phyloP scores from a whole-genome alignment of 2,113 vertebrate species.

The Puntigrus tetrazona region DNA sequence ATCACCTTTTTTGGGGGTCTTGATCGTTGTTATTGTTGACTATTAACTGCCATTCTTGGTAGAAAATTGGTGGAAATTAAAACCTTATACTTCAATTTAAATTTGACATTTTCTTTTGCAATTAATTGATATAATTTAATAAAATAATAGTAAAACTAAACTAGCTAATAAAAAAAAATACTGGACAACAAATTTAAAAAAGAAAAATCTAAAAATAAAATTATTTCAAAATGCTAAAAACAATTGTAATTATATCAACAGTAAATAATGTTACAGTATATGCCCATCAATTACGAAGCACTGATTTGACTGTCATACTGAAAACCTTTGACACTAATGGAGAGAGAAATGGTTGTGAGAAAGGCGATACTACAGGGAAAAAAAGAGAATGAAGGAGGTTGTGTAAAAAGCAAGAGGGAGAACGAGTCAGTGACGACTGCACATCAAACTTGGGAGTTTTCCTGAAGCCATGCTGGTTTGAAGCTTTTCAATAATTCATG shows the following conservation, averaged over 20 bases:
- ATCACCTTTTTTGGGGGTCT: too few relatives aligned
- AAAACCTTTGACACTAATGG: background rate
- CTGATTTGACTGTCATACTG: background rate
- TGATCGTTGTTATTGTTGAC: too few relatives aligned
- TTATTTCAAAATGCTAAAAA: background rate
- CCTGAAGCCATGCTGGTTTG: slow-evolving; percentile 8
- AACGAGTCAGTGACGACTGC: background rate
- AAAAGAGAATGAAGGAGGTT: background rate
- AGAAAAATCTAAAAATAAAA: background rate
- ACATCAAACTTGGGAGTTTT: slow-evolving; percentile 14
- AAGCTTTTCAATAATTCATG: slow-evolving; percentile 47
- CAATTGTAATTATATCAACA: background rate
- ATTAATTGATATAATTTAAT: background rate
- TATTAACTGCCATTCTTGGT: background rate
- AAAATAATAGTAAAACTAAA: background rate
- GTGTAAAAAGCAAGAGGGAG: background rate
- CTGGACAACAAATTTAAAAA: too few relatives aligned
- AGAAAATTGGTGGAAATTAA: too few relatives aligned
- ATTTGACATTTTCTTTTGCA: background rate
- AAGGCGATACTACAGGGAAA: background rate
- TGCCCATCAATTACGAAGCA: background rate
- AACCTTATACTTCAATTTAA: background rate
- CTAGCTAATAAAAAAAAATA: too few relatives aligned
- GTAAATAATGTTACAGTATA: background rate
- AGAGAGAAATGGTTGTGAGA: background rate